Evolutionary conservation across 2,113 vertebrate species (phyloP).

Genomic region (Ptilorrhoa leucosticta): DNA sequence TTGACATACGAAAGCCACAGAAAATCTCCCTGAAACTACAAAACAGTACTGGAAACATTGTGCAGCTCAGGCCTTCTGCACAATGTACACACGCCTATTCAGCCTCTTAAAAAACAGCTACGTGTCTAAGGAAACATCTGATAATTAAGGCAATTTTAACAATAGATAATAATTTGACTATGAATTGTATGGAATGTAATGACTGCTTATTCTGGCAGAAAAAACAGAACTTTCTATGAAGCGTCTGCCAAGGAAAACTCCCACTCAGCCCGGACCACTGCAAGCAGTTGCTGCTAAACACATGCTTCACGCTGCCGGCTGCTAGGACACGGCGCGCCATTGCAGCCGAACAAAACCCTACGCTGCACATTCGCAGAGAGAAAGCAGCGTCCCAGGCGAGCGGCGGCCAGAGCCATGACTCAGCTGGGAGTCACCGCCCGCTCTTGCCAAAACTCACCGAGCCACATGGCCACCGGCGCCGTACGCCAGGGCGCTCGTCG

Average conservation of each 20-base stretch:
- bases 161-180: conserved; percentile 80
- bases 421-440: not conserved
- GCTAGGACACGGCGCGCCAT: conserved; percentile 46
- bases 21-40: conserved; percentile 63
- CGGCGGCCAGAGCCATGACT: not conserved
- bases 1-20: conserved; percentile 50
- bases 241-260: conserved; percentile 77
- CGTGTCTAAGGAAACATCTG: conserved; percentile 69
- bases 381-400: not conserved
- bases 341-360: conserved; percentile 18
- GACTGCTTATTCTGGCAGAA: conserved; percentile 77
- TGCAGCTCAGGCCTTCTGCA: conserved; percentile 22
- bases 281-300: conserved; percentile 67
- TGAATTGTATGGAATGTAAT: conserved; percentile 76
- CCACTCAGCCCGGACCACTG: conserved; percentile 70
- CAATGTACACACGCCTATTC: conserved; percentile 44
- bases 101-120: conserved; percentile 52
- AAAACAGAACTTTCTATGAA: conserved; percentile 73
- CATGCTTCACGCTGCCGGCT: conserved; percentile 59
- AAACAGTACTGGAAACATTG: conserved; percentile 38
- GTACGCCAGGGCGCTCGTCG: fast-evolving
- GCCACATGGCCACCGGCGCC: not conserved
- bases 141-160: conserved; percentile 77
- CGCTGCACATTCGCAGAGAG: not conserved
- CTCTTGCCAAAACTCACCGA: fast-evolving